Evolutionary conservation across 2,113 vertebrate genomes (phyloP), one percentile per base, ranked within the genome.

Genomic region (Sebastes schlegelii): DNA sequence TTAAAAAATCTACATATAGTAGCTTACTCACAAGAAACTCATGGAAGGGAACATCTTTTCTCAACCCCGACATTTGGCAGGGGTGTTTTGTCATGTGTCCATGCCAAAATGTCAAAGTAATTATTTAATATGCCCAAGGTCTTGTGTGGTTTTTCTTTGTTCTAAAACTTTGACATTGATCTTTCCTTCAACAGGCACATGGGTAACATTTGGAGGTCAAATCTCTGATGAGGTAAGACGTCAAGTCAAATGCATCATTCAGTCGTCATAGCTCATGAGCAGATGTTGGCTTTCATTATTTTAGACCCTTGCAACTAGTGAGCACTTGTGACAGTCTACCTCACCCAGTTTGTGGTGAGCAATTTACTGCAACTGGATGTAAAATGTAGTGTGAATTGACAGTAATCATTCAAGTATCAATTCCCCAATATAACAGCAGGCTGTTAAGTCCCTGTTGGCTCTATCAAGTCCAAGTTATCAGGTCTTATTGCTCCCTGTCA

Each of bases 181-280:
- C 14, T 94, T 87, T 69, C 80, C 86, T 85, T 87, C 93, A 87
- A 84, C 83, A 99, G 98, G 98, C 90, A 99, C 98, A 0, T 99
- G 98, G 98, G 97, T 99, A 72, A 99, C 98, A 80, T 99, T 99
- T 77, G 98, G 98, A 93, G 97, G 98, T 71, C 98, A 99, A 74
- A 97, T 99, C 94, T 97, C 97, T 84, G 98, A 99, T 2, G 98
- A 99, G 96, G 98, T 99, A 93, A 96, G 96, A 88, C 23, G 10
- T 79, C 1, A 51, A 48, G 69, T 88, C 68, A 62, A 55, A 48
- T 88, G 62, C 34, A 78, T 89, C 26, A 26, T 51, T 70, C 65
- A 67, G 34, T n/a, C 13, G 42, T 82, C 70, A 61, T 52, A 12
- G 61, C 45, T 58, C 57, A 64, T 52, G 64, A 74, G 51, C 46